Conservation (phyloP, 2,113 vertebrate species). For the Hemibates koningsi region DNA sequence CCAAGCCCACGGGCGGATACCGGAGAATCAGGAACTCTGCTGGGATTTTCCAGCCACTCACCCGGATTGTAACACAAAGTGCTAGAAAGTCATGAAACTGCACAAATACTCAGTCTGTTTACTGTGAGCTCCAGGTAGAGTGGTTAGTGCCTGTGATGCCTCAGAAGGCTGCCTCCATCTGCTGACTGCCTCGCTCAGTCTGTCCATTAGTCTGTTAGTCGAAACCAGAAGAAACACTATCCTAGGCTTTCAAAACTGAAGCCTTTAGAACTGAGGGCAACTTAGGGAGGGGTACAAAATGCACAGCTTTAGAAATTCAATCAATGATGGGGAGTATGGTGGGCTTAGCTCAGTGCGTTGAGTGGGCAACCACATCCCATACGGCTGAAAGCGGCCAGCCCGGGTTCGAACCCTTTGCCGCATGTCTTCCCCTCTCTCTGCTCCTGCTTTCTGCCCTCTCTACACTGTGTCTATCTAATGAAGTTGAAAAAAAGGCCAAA, state of each 20-base stretch:
- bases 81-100: no score
- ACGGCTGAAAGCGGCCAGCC: background rate
- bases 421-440: background rate
- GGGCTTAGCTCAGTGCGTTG: background rate
- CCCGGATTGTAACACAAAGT: no score
- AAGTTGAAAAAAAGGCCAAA: background rate
- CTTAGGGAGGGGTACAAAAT: background rate
- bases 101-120: no score
- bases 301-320: background rate
- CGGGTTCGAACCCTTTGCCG: accelerated
- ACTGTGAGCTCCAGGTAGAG: no score
- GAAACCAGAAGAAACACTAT: background rate
- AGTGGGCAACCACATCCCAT: background rate
- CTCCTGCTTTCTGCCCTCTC: accelerated
- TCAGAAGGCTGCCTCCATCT: no score
- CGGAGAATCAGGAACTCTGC: no score
- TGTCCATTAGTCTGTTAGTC: background rate
- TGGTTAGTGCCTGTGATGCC: no score
- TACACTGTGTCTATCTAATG: accelerated
- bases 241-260: no score
- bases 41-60: no score
- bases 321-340: background rate
- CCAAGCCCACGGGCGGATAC: no score
- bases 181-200: background rate
- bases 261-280: background rate